Percentiles rank a stretch among this genome's conserved stretches.
These are phyloP conservation scores for Astyanax mexicanus DNA, from an alignment of 2,797 vertebrate species.

Conservation along the genomic window DNA sequence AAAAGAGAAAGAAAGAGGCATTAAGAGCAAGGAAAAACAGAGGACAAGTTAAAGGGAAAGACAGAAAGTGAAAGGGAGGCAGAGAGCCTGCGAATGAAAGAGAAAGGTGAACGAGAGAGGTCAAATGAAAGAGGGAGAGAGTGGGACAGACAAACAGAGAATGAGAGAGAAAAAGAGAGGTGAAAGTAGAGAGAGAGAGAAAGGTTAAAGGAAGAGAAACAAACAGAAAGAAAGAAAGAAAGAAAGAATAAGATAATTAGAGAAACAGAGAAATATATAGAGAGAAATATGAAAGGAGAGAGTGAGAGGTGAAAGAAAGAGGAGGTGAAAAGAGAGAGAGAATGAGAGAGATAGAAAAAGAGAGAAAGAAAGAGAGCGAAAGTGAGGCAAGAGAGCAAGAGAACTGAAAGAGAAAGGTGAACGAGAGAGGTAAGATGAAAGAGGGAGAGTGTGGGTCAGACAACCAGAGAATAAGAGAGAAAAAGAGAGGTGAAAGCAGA, in stretches of 20 bases:
- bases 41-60: constrained; percentile 43
- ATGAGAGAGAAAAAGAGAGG: constrained; percentile 43
- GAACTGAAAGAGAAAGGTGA: not conserved
- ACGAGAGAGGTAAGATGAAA: not conserved
- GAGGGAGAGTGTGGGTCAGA: constrained; percentile 35
- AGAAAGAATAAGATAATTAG: constrained; percentile 52
- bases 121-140: constrained; percentile 37
- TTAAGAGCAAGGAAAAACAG: too few species aligned
- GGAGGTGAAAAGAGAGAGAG: constrained; percentile 57
- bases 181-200: constrained; percentile 44
- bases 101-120: constrained; percentile 45
- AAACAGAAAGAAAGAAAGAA: constrained; percentile 46
- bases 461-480: too few species aligned
- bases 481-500: too few species aligned
- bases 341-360: constrained; percentile 46
- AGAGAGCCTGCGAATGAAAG: constrained; percentile 42
- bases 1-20: constrained; percentile 50
- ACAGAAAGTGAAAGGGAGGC: constrained; percentile 36
- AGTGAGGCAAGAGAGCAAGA: constrained; percentile 15
- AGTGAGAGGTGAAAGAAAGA: constrained; percentile 45
- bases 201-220: constrained; percentile 29
- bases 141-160: too few species aligned
- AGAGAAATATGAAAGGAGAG: too few species aligned
- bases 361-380: constrained; percentile 41
- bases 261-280: constrained; percentile 48